These are phyloP conservation scores for Oreohelix idahoensis DNA, from an alignment of 1,140 invertebrate species.

Conservation along the genomic window DNA sequence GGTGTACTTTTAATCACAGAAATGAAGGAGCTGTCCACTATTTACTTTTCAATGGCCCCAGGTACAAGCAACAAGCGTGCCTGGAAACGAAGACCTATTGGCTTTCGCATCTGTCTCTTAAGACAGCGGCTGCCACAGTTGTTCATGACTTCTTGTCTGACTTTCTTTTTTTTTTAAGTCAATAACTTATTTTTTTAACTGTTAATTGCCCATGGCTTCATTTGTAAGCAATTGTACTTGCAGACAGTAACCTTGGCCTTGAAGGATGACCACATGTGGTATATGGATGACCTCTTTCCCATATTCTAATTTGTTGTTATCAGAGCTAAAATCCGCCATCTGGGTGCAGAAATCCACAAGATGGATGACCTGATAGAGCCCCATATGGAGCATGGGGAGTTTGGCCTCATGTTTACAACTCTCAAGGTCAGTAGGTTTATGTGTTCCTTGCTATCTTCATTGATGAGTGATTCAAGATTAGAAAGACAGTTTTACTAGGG, in stretches of 20 bases:
- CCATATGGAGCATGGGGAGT: constrained; percentile 82
- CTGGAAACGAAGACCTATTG: too few species aligned
- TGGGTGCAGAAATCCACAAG: constrained; percentile 89
- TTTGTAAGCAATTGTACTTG: constrained; percentile 78
- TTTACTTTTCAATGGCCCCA: background rate
- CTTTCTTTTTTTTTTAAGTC: too few species aligned
- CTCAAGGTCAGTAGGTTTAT: constrained; percentile 76
- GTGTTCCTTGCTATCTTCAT: background rate
- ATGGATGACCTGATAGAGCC: constrained; percentile 87
- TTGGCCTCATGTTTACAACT: constrained; percentile 90
- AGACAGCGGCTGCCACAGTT: too few species aligned
- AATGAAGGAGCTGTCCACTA: background rate
- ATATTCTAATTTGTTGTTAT: constrained; percentile 89
- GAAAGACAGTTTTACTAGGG: too few species aligned
- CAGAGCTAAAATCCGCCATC: constrained; percentile 83
- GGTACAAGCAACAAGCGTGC: too few species aligned
- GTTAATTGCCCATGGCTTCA: too few species aligned
- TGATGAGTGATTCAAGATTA: too few species aligned
- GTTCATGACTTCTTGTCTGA: too few species aligned
- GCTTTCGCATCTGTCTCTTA: too few species aligned
- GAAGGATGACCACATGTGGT: constrained; percentile 80
- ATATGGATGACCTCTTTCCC: constrained; percentile 89
- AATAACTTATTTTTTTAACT: too few species aligned
- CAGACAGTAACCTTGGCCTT: constrained; percentile 76
- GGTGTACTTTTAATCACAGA: too few species aligned